Evolutionary conservation across 1,140 invertebrate species (phyloP), one percentile per base, ranked within the genome.

Genomic region (Philaenus spumarius): DNA sequence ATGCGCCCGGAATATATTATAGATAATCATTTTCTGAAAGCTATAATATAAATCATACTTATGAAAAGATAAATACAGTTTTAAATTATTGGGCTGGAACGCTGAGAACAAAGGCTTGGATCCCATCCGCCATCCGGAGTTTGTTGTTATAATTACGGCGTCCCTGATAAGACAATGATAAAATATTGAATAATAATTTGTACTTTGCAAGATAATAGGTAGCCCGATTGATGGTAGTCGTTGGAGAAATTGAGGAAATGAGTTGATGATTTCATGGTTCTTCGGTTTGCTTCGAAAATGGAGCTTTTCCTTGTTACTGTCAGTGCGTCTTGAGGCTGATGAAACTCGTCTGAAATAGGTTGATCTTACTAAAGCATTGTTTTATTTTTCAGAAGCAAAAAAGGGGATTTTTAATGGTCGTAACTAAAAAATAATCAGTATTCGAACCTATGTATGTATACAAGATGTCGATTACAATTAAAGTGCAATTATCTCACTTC

Each of bases 121-220:
- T 15, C n/a, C n/a, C 40, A 23, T 47, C 45, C 45, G 45, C 6
- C 2, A 5, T 20, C 9, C 14, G 30, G 45, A 14, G 12, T 20
- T 15, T 23, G 30, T 23, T 56, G 47, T 37, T 42, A 23, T 58
- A 58, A 50, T 26, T 40, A 40, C 17, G 5, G 3, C 34, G 56
- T 50, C 56, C 20, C 12, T 51, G 37, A 47, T 39, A 34, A 50
- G 23, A 58, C 35, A 58, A 57, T 57, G 55, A 22, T 57, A 57
- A 57, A 58, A 58, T 58, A 58, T 50, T 22, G 35, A 58, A 58
- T 58, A 34, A 34, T 51, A 55, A 55, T 55, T 55, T 37, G 37
- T 55, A 20, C 12, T 43, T 19, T 39, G 40, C 2, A 42, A 54
- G 51, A 30, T 30, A 30, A 30, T 30, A 9, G 26, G 26, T 3